A percentile compares a stretch with the other conserved stretches of the same genome.
These are phyloP conservation scores for Thymelicus acteon DNA, from an alignment of 2,888 invertebrate species.

Conservation along the genomic window DNA sequence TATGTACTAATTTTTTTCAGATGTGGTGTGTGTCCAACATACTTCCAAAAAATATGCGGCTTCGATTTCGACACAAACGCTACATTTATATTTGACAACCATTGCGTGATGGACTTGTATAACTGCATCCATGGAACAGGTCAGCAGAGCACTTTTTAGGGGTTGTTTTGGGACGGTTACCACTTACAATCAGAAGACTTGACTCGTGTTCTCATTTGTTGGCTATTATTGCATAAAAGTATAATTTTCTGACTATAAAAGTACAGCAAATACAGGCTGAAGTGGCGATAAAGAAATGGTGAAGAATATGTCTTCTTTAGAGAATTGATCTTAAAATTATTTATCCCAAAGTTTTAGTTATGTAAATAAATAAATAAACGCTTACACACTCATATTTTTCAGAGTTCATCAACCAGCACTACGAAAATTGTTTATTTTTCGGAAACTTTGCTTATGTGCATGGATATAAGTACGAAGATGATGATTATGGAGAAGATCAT, in stretches of 20 bases:
- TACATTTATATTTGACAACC: conserved; percentile 74
- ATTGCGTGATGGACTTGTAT: conserved; percentile 76
- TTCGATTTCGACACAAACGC: conserved; percentile 57
- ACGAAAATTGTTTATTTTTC: conserved; percentile 70
- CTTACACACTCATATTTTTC: conserved; percentile 36
- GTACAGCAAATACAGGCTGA: no score
- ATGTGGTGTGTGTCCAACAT: conserved; percentile 76
- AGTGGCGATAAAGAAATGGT: no score
- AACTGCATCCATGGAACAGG: conserved; percentile 71
- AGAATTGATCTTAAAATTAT: no score
- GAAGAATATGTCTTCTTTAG: no score
- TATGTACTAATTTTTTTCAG: conserved; percentile 47
- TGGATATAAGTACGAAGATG: conserved; percentile 67
- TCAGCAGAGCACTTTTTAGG: conserved; percentile 45
- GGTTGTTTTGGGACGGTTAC: no score
- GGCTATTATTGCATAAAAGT: no score
- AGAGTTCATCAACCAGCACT: conserved; percentile 64
- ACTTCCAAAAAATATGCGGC: conserved; percentile 74
- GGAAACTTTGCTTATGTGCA: conserved; percentile 78
- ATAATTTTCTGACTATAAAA: no score
- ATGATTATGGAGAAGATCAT: conserved; percentile 70
- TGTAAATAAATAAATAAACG: no score
- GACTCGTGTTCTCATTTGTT: no score
- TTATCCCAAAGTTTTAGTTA: background rate
- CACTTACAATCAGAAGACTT: no score